phyloP scores from a whole-genome alignment of 2,113 vertebrate genomes.

The Cyprinodon tularosa region DNA sequence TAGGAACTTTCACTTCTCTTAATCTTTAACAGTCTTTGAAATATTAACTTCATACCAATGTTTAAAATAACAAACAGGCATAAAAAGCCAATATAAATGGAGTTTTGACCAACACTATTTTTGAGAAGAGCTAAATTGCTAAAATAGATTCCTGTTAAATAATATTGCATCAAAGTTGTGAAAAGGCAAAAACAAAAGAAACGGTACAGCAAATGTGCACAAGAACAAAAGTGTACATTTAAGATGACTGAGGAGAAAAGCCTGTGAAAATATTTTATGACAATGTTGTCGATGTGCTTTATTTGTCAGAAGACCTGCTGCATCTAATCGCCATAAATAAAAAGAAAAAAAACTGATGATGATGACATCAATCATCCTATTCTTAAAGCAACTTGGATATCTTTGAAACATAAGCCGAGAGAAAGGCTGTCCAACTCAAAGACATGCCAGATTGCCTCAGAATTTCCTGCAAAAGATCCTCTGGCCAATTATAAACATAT shows the following conservation, averaged over 20 bases:
- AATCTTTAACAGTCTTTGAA: neutral
- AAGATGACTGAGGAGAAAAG: neutral
- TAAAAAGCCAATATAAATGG: neutral
- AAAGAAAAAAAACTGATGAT: no score
- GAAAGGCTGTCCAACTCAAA: neutral
- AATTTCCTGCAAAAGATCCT: no score
- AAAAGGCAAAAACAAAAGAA: neutral
- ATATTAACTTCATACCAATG: neutral
- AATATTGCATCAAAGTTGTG: neutral
- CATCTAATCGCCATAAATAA: neutral
- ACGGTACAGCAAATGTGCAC: neutral
- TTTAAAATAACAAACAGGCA: neutral
- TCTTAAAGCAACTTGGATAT: no score
- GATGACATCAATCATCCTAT: no score
- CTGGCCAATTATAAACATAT: neutral
- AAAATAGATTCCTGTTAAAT: neutral
- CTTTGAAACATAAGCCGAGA: neutral
- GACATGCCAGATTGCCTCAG: no score
- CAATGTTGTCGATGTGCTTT: neutral
- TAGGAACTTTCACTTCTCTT: neutral
- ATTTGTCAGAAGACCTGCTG: neutral
- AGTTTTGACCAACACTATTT: neutral
- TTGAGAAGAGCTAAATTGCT: neutral
- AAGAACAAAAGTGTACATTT: neutral
- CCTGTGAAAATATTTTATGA: neutral